Conservation (phyloP, 2,888 invertebrate genomes). For the Orchesella flavescens region DNA sequence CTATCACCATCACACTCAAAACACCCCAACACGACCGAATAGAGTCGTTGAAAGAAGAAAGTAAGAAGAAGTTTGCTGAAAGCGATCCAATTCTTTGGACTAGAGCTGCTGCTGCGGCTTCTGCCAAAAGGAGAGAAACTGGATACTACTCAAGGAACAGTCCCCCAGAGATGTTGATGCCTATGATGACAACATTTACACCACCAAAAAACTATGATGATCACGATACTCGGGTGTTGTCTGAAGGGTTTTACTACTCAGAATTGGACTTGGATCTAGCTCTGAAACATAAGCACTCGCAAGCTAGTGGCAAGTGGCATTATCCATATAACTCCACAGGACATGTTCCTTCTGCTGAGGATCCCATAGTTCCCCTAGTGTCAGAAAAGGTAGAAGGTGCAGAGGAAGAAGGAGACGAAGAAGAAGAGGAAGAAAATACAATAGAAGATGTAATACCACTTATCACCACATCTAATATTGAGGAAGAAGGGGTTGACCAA, state of each 20-base stretch:
- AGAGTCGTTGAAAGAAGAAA: conserved; percentile 23
- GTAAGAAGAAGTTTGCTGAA: conserved; percentile 38
- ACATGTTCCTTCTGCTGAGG: conserved; percentile 46
- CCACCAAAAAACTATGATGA: conserved; percentile 5
- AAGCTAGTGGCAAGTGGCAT: conserved; percentile 61
- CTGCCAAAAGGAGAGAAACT: background rate
- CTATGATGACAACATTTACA: conserved; percentile 28
- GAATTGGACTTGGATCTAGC: conserved; percentile 58
- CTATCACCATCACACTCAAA: conserved; percentile 41
- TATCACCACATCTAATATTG: conserved; percentile 26
- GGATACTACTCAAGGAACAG: conserved; percentile 4
- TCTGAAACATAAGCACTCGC: conserved; percentile 55
- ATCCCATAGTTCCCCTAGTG: conserved; percentile 40
- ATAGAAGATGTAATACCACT: conserved; percentile 57
- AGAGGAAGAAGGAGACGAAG: conserved; percentile 34
- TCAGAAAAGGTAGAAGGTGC: conserved; percentile 4
- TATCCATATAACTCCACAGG: conserved; percentile 57
- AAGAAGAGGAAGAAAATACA: conserved; percentile 53
- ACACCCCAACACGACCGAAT: conserved; percentile 33
- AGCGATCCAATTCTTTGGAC: conserved; percentile 46
- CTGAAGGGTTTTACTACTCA: conserved; percentile 56
- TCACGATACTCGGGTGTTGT: conserved; percentile 44
- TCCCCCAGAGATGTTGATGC: conserved; percentile 31
- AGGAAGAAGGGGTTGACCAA: conserved; percentile 56
- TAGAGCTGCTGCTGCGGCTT: background rate